Conservation (phyloP, 2,797 vertebrate species). For the Etheostoma nigrum region DNA sequence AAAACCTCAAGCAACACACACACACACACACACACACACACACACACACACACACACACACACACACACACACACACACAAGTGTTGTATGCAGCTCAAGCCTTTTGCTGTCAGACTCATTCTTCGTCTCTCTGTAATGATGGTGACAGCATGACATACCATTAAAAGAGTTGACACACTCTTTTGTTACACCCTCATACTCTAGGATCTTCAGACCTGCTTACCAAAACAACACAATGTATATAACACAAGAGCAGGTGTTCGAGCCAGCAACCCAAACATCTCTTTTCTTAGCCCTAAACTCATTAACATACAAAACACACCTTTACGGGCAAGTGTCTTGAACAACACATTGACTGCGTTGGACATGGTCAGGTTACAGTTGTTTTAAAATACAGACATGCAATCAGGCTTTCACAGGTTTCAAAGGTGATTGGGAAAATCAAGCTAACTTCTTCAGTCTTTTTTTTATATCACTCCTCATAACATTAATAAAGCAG, state of each 20-base stretch:
- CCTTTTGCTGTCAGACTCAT: slow-evolving; percentile 51
- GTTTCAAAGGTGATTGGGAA: background rate
- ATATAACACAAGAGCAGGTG: slow-evolving; percentile 22
- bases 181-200: slow-evolving; percentile 50
- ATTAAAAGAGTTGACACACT: slow-evolving; percentile 49
- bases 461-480: background rate
- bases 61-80: slow-evolving; percentile 26
- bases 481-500: background rate
- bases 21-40: slow-evolving; percentile 19
- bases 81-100: slow-evolving; percentile 29
- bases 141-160: slow-evolving; percentile 59
- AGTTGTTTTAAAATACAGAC: too few relatives aligned
- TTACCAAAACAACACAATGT: slow-evolving; percentile 19
- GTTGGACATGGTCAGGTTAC: too few relatives aligned
- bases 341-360: background rate
- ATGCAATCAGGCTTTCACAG: background rate
- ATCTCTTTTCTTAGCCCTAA: background rate
- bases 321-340: too few relatives aligned
- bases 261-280: slow-evolving; percentile 14
- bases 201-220: slow-evolving; percentile 26
- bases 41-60: slow-evolving; percentile 21
- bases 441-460: background rate
- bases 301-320: slow-evolving; percentile 2
- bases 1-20: slow-evolving; percentile 34
- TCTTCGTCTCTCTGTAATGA: slow-evolving; percentile 32